Evolutionary conservation across 30 jellyfish, hydroid and myxozoan genomes (phyloP), one percentile per base, ranked within the genome.

Genomic region (Cassiopea andromeda): DNA sequence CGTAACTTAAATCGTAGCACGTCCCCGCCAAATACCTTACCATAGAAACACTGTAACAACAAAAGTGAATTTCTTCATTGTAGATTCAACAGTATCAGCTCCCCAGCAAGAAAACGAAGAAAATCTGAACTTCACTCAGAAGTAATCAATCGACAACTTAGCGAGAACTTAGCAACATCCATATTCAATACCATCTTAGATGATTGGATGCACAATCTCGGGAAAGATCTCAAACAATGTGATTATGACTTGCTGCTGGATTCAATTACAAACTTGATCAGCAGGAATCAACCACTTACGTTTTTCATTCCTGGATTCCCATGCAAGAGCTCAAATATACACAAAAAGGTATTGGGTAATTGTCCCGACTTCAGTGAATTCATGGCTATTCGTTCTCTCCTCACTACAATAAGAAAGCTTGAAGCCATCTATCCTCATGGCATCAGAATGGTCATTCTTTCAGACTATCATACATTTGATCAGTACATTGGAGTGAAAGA

Each of bases 271-370:
- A 58, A 46, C 44, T 57, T 87, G 4, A 77, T 79, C 60, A 9
- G 59, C 5, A 45, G 46, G 19, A 48, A 49, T 1, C 73, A 69
- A 57, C 90, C 90, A 18, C 77, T 87, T 15, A 46, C 69, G 14
- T 87, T 87, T 86, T 70, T 87, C 74, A 48, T 87, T 82, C 95
- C 95, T 68, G 95, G 81, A 27, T 87, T 87, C 74, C 95, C 95
- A 1, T 58, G 45, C 10, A 87, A 87, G 69, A 87, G 95, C 72
- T 38, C 95, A 46, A 87, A 87, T 73, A 67, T 46, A 17, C 49
- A 47, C 13, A 76, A 64, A 46, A 87, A 87, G 74, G 95, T 87
- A 13, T 50, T 87, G 1, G 90, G 95, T 1, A 75, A 14, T 8
- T 5, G 49, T 43, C 75, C 90, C 0, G 95, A 87, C 75, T 77